phyloP scores from a whole-genome alignment of 1,140 invertebrate genomes.

The Brachionus calyciflorus region DNA sequence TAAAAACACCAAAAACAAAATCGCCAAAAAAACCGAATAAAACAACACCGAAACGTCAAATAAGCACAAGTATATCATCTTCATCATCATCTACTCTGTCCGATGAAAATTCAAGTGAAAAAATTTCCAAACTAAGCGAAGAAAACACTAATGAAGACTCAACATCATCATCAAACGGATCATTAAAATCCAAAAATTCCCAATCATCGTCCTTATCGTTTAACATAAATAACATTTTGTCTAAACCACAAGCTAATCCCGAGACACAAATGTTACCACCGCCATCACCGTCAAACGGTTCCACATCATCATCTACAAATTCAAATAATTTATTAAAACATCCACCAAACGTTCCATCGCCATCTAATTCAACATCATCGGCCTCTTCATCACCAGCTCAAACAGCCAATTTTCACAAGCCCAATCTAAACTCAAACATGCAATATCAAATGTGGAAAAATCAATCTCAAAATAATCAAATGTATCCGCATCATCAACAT shows the following conservation, averaged over 20 bases:
- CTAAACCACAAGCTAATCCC: background rate
- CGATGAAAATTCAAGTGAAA: slow-evolving; percentile 32
- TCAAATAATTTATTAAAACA: background rate
- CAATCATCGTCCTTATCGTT: slow-evolving; percentile 6
- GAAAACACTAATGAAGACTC: slow-evolving; percentile 31
- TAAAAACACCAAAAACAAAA: slow-evolving; percentile 8
- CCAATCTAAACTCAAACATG: background rate
- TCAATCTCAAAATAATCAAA: background rate
- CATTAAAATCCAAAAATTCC: background rate
- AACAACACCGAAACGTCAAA: slow-evolving; percentile 18
- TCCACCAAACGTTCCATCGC: slow-evolving; percentile 5
- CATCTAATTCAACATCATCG: slow-evolving; percentile 19
- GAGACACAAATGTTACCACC: slow-evolving; percentile 29
- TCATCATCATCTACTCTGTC: slow-evolving; percentile 5
- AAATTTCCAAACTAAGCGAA: slow-evolving; percentile 17
- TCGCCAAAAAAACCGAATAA: slow-evolving; percentile 15
- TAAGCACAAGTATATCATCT: slow-evolving; percentile 1
- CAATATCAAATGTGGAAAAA: slow-evolving; percentile 40
- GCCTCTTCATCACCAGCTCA: background rate
- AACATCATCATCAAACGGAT: background rate
- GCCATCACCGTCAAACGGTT: slow-evolving; percentile 1
- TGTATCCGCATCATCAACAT: background rate
- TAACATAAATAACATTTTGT: slow-evolving; percentile 22
- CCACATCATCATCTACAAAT: background rate
- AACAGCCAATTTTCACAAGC: background rate